phyloP scores from a whole-genome alignment of 2,888 invertebrate species.

The Lasiommata megera region DNA sequence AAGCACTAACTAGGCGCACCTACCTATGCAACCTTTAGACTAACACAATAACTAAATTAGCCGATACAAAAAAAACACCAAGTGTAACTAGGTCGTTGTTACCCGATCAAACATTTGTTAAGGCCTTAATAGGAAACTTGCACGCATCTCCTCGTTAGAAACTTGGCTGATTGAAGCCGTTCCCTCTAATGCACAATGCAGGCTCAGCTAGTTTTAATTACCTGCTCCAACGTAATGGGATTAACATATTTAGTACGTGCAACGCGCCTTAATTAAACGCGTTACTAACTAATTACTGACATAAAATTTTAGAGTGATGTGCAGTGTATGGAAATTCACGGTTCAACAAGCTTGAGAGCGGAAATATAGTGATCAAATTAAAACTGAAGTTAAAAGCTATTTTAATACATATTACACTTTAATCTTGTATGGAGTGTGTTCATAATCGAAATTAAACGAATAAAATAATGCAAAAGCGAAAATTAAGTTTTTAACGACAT shows the following conservation, averaged over 20 bases:
- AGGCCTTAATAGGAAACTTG: neutral
- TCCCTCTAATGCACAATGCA: slow-evolving; percentile 19
- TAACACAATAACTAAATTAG: too few relatives aligned
- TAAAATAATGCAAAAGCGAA: too few relatives aligned
- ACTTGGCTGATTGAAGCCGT: slow-evolving; percentile 17
- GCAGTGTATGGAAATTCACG: neutral
- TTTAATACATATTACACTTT: too few relatives aligned
- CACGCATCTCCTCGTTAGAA: neutral
- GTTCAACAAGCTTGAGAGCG: neutral
- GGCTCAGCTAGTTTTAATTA: slow-evolving; percentile 26
- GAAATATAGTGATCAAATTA: neutral
- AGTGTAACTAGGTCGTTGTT: too few relatives aligned
- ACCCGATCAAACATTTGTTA: neutral
- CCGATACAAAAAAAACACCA: too few relatives aligned
- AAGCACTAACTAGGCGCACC: too few relatives aligned
- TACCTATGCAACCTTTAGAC: too few relatives aligned
- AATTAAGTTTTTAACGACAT: too few relatives aligned
- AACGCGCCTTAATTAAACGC: slow-evolving; percentile 7
- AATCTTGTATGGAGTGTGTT: too few relatives aligned
- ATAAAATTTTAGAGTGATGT: slow-evolving; percentile 9
- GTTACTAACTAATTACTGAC: slow-evolving; percentile 5
- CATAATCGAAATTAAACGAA: too few relatives aligned
- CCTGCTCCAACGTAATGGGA: slow-evolving; percentile 20
- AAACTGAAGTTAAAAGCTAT: too few relatives aligned
- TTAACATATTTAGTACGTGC: slow-evolving; percentile 18